phyloP scores from a whole-genome alignment of 2,113 vertebrate species.

The Orycteropus afer region DNA sequence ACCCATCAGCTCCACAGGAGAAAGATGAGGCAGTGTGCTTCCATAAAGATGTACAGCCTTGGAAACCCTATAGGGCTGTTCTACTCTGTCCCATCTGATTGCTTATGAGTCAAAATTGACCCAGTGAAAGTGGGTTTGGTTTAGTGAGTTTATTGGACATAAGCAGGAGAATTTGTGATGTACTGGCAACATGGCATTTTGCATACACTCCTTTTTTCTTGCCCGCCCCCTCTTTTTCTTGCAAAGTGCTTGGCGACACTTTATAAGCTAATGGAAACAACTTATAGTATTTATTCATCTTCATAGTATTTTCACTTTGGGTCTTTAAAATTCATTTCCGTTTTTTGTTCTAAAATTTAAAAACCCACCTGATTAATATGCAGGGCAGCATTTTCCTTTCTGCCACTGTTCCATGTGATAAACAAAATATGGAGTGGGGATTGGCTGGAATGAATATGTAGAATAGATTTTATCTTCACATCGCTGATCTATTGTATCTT shows the following conservation, averaged over 20 bases:
- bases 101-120: no score
- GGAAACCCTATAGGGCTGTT: no score
- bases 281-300: neutral
- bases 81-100: no score
- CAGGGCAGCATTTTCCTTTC: neutral
- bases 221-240: neutral
- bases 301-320: slow-evolving; percentile 33
- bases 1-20: no score
- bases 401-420: neutral
- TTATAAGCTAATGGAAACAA: neutral
- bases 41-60: no score
- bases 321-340: slow-evolving; percentile 21
- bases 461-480: neutral
- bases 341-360: slow-evolving; percentile 22
- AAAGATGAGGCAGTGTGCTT: no score
- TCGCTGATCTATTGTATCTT: neutral
- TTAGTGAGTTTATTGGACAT: no score
- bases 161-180: neutral
- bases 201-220: neutral
- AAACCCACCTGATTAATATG: neutral
- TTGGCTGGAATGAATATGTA: neutral
- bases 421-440: neutral
- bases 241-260: neutral
- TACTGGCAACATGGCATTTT: neutral
- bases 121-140: no score